Evolutionary conservation across 2,113 vertebrate species (phyloP).

Genomic region (Platichthys stellatus): DNA sequence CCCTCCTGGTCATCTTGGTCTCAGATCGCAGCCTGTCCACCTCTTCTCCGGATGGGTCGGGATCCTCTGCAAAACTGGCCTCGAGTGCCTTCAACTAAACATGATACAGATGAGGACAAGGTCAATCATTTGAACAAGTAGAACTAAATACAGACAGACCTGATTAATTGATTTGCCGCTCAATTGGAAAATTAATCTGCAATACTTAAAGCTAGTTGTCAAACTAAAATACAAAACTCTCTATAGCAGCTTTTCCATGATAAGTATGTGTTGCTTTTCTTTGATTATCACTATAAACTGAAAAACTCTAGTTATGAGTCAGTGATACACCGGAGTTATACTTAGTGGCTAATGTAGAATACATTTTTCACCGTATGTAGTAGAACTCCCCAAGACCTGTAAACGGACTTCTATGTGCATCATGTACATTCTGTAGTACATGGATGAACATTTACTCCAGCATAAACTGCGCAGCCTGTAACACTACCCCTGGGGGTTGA

Average conservation of each 20-base stretch:
- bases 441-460: too few species aligned
- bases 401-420: too few species aligned
- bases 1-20: slow-evolving; percentile 97
- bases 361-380: too few species aligned
- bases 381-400: too few species aligned
- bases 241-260: not conserved
- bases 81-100: slow-evolving; percentile 84
- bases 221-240: not conserved
- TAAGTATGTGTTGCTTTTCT: not conserved
- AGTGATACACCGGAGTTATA: not conserved
- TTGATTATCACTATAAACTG: not conserved
- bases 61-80: slow-evolving; percentile 89
- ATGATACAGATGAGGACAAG: not conserved
- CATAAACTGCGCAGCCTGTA: too few species aligned
- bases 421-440: too few species aligned
- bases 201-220: not conserved
- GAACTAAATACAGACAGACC: not conserved
- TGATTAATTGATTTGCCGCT: not conserved
- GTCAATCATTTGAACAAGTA: not conserved
- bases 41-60: slow-evolving; percentile 88
- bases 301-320: not conserved
- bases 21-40: slow-evolving; percentile 91
- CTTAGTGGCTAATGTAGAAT: not conserved
- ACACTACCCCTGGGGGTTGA: too few species aligned
- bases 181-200: not conserved